Evolutionary conservation across 2,888 invertebrate genomes (phyloP).

Genomic region (Tetheella fluctuosa): DNA sequence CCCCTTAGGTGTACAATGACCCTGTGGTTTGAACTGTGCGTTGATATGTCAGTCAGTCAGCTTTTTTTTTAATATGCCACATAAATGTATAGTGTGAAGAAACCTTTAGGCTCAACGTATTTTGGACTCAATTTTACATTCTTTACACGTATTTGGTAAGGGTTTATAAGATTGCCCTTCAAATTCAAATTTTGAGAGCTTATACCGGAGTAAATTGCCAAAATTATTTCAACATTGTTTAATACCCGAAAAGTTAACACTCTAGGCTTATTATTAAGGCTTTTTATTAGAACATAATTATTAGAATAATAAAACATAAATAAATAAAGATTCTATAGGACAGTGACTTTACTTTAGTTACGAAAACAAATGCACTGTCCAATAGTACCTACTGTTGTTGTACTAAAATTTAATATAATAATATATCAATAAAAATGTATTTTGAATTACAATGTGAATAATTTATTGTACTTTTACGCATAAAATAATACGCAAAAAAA

Average conservation of each 20-base stretch:
- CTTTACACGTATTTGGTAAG: not conserved
- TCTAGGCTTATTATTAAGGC: not conserved
- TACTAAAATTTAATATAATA: too few relatives aligned
- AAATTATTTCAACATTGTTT: not conserved
- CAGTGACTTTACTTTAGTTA: too few relatives aligned
- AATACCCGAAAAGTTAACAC: not conserved
- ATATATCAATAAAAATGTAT: too few relatives aligned
- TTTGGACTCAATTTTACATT: not conserved
- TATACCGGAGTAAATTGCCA: not conserved
- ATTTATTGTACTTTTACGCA: too few relatives aligned
- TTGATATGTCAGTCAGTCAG: too few relatives aligned
- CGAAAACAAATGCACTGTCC: too few relatives aligned
- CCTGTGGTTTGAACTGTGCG: too few relatives aligned
- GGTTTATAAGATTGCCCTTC: not conserved
- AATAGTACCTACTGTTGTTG: too few relatives aligned
- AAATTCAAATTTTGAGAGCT: not conserved
- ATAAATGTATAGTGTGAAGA: not conserved
- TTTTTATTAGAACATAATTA: not conserved
- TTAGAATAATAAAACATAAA: not conserved
- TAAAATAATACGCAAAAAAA: too few relatives aligned
- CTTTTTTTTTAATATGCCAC: too few relatives aligned
- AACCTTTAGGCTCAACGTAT: not conserved
- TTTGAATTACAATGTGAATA: too few relatives aligned
- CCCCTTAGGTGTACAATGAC: too few relatives aligned
- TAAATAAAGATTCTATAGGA: not conserved